Base-by-base conservation (phyloP, 2,888 invertebrate genomes). In the Oligia fasciuncula region DNA sequence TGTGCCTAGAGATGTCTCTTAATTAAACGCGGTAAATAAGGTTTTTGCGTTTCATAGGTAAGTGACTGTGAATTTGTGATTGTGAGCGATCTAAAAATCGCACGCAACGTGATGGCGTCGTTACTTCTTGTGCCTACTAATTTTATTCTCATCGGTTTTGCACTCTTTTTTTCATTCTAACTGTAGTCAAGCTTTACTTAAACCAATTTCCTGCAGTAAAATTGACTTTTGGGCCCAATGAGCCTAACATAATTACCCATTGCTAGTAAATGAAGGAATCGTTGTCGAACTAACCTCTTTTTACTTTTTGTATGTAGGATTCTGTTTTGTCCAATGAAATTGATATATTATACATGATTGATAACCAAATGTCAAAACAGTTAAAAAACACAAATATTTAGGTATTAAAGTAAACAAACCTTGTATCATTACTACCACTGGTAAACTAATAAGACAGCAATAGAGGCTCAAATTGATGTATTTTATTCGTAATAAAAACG, bases 41-140 rank as follows among this genome's bases (percentile, higher is more conserved):
- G 88, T 90, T 89, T 83, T 91, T 90, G 90, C 88, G 85, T 80
- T 86, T 76, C 77, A 62, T 91, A 93, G 94, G 94, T 94, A 92
- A 94, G 94, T 87, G 82, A 84, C n/a, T 83, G 74, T 74, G 77
- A 77, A 68, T 73, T 72, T 86, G 79, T 76, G 76, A 63, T 67
- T 49, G 51, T 69, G 66, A 60, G 46, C 54, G 84, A 67, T 71
- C 46, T 57, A 23, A 54, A 60, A 69, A 80, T 35, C 14, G 29
- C 40, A 46, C 14, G 29, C 40, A 46, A n/a, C 60, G 62, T 73
- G 82, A 76, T 85, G 84, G 85, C 83, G 86, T 86, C 85, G 77
- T 80, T 74, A 46, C 49, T 75, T 57, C 49, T 75, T 57, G 29
- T 73, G 46, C 60, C 14, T 65, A 54, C 65, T 60, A 40, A 49